Percentiles rank a stretch among this genome's conserved stretches.
These are phyloP conservation scores for Sarcophilus harrisii DNA, from an alignment of 2,797 vertebrate species.

Conservation along the genomic window DNA sequence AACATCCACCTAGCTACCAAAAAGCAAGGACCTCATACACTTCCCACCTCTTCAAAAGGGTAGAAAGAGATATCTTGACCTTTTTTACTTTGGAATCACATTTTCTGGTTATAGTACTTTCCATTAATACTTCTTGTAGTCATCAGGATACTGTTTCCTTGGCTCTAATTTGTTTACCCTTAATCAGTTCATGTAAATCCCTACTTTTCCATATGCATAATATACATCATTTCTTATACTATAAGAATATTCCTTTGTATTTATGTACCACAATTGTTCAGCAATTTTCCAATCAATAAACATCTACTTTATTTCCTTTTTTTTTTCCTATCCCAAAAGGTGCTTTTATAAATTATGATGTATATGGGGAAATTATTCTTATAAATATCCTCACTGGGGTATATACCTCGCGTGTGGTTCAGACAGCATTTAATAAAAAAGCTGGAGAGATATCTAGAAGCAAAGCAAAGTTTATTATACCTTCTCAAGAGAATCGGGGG, in stretches of 20 bases:
- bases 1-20: too few species aligned
- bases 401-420: too few species aligned
- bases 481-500: too few species aligned
- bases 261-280: neutral
- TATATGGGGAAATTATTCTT: neutral
- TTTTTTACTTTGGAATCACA: neutral
- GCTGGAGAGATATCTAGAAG: too few species aligned
- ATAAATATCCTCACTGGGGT: neutral
- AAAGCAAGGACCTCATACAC: neutral
- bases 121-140: neutral
- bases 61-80: neutral
- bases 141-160: neutral
- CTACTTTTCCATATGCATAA: neutral
- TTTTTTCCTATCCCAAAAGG: neutral
- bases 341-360: neutral
- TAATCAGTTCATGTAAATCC: neutral
- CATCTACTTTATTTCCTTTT: neutral
- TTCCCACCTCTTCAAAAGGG: neutral
- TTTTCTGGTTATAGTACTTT: neutral
- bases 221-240: neutral
- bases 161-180: neutral
- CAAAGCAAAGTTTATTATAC: too few species aligned
- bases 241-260: neutral
- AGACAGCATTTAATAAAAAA: too few species aligned
- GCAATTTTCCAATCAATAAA: neutral